Base-by-base conservation (phyloP, 2,888 invertebrate genomes). In the Malthinus flaveolus region DNA sequence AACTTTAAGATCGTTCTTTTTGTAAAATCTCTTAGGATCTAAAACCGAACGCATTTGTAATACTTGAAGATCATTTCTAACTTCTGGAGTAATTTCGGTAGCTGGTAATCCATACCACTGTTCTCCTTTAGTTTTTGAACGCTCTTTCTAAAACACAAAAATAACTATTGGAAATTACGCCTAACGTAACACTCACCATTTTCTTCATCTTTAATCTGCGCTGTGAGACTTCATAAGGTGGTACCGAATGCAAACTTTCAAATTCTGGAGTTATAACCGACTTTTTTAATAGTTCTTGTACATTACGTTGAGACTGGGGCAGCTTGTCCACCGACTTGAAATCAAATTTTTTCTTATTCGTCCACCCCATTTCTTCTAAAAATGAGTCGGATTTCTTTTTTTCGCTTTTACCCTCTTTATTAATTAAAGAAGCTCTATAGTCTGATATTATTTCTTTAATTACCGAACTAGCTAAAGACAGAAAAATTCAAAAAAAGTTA, bases 11-110 rank as follows among this genome's bases (percentile, higher is more conserved):
- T 95, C 93, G 75, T 93, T 95, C 71, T 92, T 91, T 78, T 97
- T 97, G 80, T 97, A 98, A 80, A 97, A 97, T 66, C 88, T 89
- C 76, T 96, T 96, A 0, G 96, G 93, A 80, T 98, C 91, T 8
- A 97, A 79, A 0, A 86, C 92, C 0, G 93, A 91, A 69, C 98
- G 86, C 96, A 98, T 96, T 79, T 93, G 90, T 1, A 99, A 80
- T 8, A 97, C 82, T 80, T 92, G 87, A 8, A 99, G 81, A 78
- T 98, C 97, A 72, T 89, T 89, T 77, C 89, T 90, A 45, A 90
- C 79, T 75, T 97, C 95, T 31, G 93, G 91, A 0, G 94, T 96
- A 68, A 97, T 76, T 78, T 97, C 95, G 9, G 93, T 88, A 0
- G 93, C 93, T 8, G 90, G 88, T 80, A 98, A 81, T 75, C 94